Percentiles rank a stretch among this genome's conserved stretches.
These are phyloP conservation scores for Phenganax marumi DNA, from an alignment of 92 coral and sea anemone genomes.

Conservation along the genomic window DNA sequence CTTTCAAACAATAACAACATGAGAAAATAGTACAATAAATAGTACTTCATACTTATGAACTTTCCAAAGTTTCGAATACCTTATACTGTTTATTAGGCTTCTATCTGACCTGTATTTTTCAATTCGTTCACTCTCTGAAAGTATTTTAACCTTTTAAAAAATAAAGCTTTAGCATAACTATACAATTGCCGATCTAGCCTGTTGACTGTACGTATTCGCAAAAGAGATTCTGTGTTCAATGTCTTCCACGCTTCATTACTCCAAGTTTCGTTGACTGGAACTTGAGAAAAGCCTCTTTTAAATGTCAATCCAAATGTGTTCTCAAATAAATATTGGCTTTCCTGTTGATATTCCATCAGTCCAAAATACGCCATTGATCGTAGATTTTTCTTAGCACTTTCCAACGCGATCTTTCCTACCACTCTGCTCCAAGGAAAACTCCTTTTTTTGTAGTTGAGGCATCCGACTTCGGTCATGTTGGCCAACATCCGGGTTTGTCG, in stretches of 20 bases:
- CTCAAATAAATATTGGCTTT: constrained; percentile 89
- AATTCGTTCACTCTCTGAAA: constrained; percentile 33
- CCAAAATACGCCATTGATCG: constrained; percentile 88
- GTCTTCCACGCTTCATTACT: constrained; percentile 58
- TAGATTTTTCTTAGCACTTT: constrained; percentile 78
- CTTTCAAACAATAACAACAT: too few species aligned
- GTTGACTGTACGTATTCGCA: constrained; percentile 59
- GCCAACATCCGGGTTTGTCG: constrained; percentile 90
- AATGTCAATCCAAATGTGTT: constrained; percentile 85
- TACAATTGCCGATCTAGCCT: constrained; percentile 70
- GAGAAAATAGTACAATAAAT: too few species aligned
- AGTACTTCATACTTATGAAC: too few species aligned
- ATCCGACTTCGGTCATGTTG: constrained; percentile 70
- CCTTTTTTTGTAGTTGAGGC: constrained; percentile 61
- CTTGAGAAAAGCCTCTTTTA: constrained; percentile 60
- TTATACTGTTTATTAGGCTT: background rate
- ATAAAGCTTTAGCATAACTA: constrained; percentile 73
- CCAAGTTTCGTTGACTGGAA: constrained; percentile 63
- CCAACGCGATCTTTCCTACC: constrained; percentile 63
- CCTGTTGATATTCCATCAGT: constrained; percentile 77
- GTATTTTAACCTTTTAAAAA: constrained; percentile 74
- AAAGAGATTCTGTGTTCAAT: constrained; percentile 31
- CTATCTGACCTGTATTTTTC: background rate
- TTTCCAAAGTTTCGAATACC: too few species aligned
- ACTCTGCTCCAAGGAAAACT: constrained; percentile 54